Conservation (phyloP, 1,140 invertebrate genomes). For the Cotesia typhae region DNA sequence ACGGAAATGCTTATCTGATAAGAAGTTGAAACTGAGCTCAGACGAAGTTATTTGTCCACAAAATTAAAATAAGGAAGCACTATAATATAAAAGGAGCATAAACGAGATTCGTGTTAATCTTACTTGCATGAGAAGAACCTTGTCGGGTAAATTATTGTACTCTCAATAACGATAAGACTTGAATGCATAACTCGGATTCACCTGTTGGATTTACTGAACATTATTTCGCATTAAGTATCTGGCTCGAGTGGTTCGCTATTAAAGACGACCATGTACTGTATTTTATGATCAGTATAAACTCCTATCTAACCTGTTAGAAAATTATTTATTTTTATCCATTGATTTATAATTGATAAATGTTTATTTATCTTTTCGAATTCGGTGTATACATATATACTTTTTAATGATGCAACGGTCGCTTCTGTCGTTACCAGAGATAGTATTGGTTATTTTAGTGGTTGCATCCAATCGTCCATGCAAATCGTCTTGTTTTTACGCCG, state of each 20-base stretch:
- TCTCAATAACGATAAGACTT: neutral
- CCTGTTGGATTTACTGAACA: slow-evolving; percentile 10
- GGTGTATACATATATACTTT: slow-evolving; percentile 42
- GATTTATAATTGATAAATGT: too few relatives aligned
- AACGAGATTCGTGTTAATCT: too few relatives aligned
- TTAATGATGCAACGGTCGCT: slow-evolving; percentile 35
- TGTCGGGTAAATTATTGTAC: slow-evolving; percentile 3
- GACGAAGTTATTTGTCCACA: too few relatives aligned
- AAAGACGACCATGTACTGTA: slow-evolving; percentile 3
- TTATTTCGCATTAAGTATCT: neutral
- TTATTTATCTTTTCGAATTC: neutral
- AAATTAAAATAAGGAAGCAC: too few relatives aligned
- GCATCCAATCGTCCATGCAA: slow-evolving; percentile 49
- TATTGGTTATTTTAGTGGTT: slow-evolving; percentile 45
- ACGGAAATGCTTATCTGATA: too few relatives aligned
- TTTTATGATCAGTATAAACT: neutral
- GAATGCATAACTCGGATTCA: slow-evolving; percentile 7
- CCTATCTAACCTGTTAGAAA: neutral
- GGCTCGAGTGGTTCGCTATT: neutral
- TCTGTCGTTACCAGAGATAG: slow-evolving; percentile 32
- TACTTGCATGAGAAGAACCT: too few relatives aligned
- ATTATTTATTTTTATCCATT: slow-evolving; percentile 7
- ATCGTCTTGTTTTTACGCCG: slow-evolving; percentile 41
- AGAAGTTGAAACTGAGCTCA: too few relatives aligned
- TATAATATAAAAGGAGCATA: too few relatives aligned